Base-by-base conservation (phyloP, 2,888 invertebrate genomes). In the Metalampra italica region DNA sequence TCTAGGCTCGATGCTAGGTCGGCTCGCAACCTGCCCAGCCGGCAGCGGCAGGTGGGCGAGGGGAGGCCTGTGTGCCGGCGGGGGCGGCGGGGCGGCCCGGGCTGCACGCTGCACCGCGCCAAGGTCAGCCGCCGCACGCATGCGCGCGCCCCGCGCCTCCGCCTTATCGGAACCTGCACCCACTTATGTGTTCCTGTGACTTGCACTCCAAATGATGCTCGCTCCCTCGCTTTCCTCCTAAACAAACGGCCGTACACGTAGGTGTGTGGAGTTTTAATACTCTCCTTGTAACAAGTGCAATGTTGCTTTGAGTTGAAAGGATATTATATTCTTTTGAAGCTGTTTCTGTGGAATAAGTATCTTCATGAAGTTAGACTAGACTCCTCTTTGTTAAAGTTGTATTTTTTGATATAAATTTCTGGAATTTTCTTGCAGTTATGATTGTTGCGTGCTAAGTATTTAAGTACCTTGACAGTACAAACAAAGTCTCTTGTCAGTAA, bases 21-120 rank as follows among this genome's bases (percentile, higher is more conserved):
- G 74, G 70, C 52, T 72, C 76, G 78, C 78, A 84, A 86, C 86
- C 82, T 83, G 86, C 80, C 71, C 73, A 82, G 85, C 84, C 22
- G 22, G 22, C 82, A 82, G 81, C 81, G 82, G 84, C 82, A 82
- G 81, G 83, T 78, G 66, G 66, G 69, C 64, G 63, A 68, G 52
- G 69, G 68, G 72, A 59, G 50, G 55, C 57, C 48, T 57, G 55
- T 51, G 51, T 47, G 50, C 62, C 54, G 49, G 50, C 50, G 52
- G 46, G 55, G 55, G 63, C 57, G 55, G 55, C 56, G 59, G 56
- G 50, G 53, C 56, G 59, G 64, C 59, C 64, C 75, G 74, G 76
- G 75, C 75, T 82, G 84, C 87, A 85, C 82, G 85, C 78, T 87
- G 88, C 87, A 87, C 80, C 83, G 81, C 80, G 71, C 79, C 87